Conservation (phyloP, 1,140 invertebrate genomes). For the Matsumurasca onukii region DNA sequence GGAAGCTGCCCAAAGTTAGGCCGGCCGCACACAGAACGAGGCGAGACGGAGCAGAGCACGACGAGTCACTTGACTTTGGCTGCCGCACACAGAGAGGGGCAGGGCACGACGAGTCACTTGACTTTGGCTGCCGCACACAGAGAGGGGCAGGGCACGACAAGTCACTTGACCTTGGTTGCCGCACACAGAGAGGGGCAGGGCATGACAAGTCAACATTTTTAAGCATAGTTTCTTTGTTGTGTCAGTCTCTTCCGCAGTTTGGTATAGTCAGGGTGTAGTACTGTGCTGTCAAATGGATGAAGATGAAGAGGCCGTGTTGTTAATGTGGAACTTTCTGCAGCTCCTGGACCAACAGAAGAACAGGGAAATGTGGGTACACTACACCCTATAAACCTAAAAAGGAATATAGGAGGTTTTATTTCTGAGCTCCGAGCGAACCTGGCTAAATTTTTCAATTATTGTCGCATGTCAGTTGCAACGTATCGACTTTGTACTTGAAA, state of each 20-base stretch:
- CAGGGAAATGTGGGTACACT: conserved; percentile 1
- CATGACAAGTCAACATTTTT: background rate
- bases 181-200: too few species aligned
- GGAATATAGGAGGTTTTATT: background rate
- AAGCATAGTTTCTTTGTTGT: background rate
- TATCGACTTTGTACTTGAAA: background rate
- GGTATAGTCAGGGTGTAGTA: background rate
- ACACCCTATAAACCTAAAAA: background rate
- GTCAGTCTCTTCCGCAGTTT: background rate
- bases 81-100: too few species aligned
- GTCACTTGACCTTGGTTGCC: too few species aligned
- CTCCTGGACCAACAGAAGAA: too few species aligned
- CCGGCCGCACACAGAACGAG: too few species aligned
- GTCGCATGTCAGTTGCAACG: background rate
- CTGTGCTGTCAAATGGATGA: too few species aligned
- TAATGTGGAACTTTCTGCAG: background rate
- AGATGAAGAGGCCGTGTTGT: background rate
- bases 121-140: too few species aligned
- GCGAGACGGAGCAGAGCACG: too few species aligned
- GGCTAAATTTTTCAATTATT: conserved; percentile 4
- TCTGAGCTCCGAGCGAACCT: background rate
- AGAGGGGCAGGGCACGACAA: too few species aligned
- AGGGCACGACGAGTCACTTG: too few species aligned
- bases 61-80: too few species aligned
- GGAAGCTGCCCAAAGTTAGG: background rate